A percentile compares a stretch with the other conserved stretches of the same genome.
Evolutionary conservation across 1,140 invertebrate species (phyloP).

Genomic region (Scaptomyza pallida): DNA sequence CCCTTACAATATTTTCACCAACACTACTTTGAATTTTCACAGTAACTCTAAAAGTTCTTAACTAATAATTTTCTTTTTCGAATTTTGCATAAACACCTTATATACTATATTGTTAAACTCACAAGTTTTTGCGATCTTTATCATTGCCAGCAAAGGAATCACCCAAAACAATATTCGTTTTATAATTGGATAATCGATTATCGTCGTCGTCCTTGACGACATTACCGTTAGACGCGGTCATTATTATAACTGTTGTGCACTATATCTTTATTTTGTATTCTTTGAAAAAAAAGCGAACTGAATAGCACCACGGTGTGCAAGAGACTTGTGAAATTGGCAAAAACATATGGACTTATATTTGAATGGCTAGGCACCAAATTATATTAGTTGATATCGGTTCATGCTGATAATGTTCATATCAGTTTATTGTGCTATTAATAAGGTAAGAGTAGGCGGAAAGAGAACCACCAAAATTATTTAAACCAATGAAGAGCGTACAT

Average conservation of each 20-base stretch:
- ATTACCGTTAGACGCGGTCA: constrained; percentile 62
- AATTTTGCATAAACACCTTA: constrained; percentile 1
- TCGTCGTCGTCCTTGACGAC: constrained; percentile 65
- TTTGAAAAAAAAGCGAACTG: constrained; percentile 41
- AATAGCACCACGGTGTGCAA: constrained; percentile 8
- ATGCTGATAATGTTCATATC: constrained; percentile 42
- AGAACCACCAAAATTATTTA: background rate
- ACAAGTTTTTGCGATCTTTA: constrained; percentile 64
- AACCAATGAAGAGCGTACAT: constrained; percentile 5
- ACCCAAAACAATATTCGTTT: constrained; percentile 66
- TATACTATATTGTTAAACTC: constrained; percentile 56
- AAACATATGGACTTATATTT: constrained; percentile 49
- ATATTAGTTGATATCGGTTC: constrained; percentile 30
- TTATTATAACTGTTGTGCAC: constrained; percentile 17
- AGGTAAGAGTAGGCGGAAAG: constrained; percentile 25
- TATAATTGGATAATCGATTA: constrained; percentile 60
- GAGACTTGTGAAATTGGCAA: constrained; percentile 31
- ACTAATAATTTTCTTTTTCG: background rate
- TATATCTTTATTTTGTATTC: constrained; percentile 9
- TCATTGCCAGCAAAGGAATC: constrained; percentile 46
- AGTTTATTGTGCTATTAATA: constrained; percentile 38
- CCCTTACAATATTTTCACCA: background rate
- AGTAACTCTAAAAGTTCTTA: background rate
- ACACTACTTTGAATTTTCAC: background rate
- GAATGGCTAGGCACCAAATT: constrained; percentile 7